Evolutionary conservation across 2,888 invertebrate genomes (phyloP), one percentile per base, ranked within the genome.

Genomic region (Drosophila siamana): DNA sequence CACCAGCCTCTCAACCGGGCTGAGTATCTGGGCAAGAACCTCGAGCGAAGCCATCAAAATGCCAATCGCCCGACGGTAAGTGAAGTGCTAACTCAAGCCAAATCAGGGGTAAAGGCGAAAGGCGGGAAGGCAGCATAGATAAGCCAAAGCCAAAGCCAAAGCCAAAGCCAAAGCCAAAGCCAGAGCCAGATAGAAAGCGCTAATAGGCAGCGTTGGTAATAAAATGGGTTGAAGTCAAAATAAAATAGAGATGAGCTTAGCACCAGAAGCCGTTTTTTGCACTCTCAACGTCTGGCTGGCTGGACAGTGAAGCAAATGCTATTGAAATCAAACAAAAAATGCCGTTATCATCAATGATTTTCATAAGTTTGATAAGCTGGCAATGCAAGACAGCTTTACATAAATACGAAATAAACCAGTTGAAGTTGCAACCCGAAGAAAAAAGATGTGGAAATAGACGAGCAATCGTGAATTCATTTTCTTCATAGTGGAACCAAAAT

Each of bases 241-340:
- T 43, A 43, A 52, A 65, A 56, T 24, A 36, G 19, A 68, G 48
- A 65, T 73, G 55, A 55, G 50, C 50, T 38, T 41, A 65, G 69
- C 71, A 57, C 54, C 62, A 54, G 16, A 36, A 65, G 22, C 19
- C 43, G 28, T 11, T 5, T 11, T 22, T 30, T 15, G 9, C 28
- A 28, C 28, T 28, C n/a, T n/a, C 28, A 46, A 33, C 6, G 41
- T 24, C 22, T n/a, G n/a, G 64, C 69, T 26, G 1, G 26, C 26
- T 2, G 36, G 15, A 80, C 84, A 68, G 63, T 86, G 83, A 7
- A 4, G 8, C 62, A 5, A 62, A 26, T 28, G 13, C 19, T 13
- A 30, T 46, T 13, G 5, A 15, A 43, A 60, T 6, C 0, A 7
- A n/a, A 4, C 36, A 30, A 1, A 40, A 50, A 44, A 6, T 15